phyloP scores from a whole-genome alignment of 2,888 invertebrate species.

The Drosophila prolongata region DNA sequence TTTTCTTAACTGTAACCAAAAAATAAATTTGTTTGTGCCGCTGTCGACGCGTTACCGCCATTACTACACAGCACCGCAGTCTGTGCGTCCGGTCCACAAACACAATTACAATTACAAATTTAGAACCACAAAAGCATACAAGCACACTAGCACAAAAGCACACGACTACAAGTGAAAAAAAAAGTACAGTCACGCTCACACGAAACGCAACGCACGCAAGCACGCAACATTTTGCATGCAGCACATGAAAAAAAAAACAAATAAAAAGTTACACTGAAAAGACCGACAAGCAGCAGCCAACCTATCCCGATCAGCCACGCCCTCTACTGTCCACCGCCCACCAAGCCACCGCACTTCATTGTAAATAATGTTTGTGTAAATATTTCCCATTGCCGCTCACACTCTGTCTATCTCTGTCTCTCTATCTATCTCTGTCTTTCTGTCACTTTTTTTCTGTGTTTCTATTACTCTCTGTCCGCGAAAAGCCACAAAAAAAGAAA shows the following conservation, averaged over 20 bases:
- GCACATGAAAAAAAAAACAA: slow-evolving; percentile 24
- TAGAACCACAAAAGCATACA: slow-evolving; percentile 23
- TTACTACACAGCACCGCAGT: slow-evolving; percentile 35
- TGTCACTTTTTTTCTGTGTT: slow-evolving; percentile 28
- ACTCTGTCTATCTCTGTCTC: slow-evolving; percentile 43
- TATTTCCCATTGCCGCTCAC: slow-evolving; percentile 52
- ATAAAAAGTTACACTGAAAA: slow-evolving; percentile 21
- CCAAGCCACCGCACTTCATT: slow-evolving; percentile 58
- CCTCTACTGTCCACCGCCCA: slow-evolving; percentile 16
- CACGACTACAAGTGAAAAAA: slow-evolving; percentile 27
- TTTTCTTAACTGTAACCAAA: slow-evolving; percentile 56
- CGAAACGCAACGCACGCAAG: slow-evolving; percentile 29
- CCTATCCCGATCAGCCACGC: slow-evolving; percentile 16
- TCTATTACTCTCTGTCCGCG: slow-evolving; percentile 29
- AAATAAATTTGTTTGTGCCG: slow-evolving; percentile 62
- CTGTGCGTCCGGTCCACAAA: slow-evolving; percentile 40
- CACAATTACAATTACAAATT: slow-evolving; percentile 27
- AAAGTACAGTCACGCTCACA: slow-evolving; percentile 26
- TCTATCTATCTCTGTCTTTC: slow-evolving; percentile 17
- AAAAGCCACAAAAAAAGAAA: slow-evolving; percentile 19
- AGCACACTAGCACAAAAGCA: slow-evolving; percentile 29
- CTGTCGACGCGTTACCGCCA: slow-evolving; percentile 50
- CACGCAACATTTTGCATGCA: slow-evolving; percentile 62
- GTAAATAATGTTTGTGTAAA: slow-evolving; percentile 66
- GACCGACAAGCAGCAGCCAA: slow-evolving; percentile 35